phyloP scores from a whole-genome alignment of 2,888 invertebrate species.

The Harpalus rufipes region DNA sequence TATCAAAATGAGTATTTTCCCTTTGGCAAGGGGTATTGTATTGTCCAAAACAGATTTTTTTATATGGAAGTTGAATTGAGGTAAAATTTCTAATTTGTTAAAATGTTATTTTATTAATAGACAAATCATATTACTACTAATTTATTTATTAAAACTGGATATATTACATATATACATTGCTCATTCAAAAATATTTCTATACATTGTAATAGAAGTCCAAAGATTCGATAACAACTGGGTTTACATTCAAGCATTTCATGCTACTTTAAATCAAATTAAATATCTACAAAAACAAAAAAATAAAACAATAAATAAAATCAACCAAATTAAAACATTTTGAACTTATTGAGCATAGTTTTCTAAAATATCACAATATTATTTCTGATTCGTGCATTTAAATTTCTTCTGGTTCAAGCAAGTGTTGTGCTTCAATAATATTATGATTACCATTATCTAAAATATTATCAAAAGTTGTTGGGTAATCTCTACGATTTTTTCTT shows the following conservation, averaged over 20 bases:
- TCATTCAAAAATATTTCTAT: constrained; percentile 26
- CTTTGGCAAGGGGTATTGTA: too few species aligned
- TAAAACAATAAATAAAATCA: constrained; percentile 19
- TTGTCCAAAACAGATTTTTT: too few species aligned
- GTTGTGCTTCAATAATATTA: constrained; percentile 75
- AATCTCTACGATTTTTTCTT: constrained; percentile 75
- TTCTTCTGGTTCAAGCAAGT: constrained; percentile 76
- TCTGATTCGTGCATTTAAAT: constrained; percentile 67
- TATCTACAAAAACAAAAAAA: constrained; percentile 40
- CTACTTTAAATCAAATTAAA: constrained; percentile 2
- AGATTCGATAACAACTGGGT: constrained; percentile 14
- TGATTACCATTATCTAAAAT: constrained; percentile 69
- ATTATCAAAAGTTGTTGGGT: constrained; percentile 74
- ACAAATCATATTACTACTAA: too few species aligned
- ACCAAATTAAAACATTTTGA: background rate
- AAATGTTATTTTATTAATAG: too few species aligned
- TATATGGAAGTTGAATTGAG: too few species aligned
- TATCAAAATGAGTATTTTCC: too few species aligned
- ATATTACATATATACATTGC: constrained; percentile 30
- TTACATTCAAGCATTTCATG: constrained; percentile 5
- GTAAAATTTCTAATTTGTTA: too few species aligned
- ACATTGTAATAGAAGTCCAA: constrained; percentile 8
- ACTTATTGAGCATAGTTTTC: background rate
- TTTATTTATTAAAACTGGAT: constrained; percentile 32
- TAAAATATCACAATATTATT: constrained; percentile 6